phyloP scores from a whole-genome alignment of 2,888 invertebrate genomes.

The Ptilodon capucinus region DNA sequence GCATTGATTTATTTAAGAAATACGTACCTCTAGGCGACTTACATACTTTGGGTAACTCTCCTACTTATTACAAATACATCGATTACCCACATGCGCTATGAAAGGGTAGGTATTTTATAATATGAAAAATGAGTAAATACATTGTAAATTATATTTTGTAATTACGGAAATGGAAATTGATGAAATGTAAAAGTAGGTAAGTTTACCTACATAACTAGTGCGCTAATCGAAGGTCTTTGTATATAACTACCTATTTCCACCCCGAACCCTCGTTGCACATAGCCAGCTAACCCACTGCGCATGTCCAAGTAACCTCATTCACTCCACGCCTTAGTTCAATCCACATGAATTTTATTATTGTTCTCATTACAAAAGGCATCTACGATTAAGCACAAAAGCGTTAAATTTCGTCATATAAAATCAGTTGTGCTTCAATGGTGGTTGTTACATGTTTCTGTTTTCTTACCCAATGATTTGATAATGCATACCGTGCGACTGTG shows the following conservation, averaged over 20 bases:
- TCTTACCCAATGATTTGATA: not conserved
- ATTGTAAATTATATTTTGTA: too few relatives aligned
- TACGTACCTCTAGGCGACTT: too few relatives aligned
- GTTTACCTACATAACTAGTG: not conserved
- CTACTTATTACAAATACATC: too few relatives aligned
- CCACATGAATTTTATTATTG: conserved; percentile 56
- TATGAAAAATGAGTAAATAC: too few relatives aligned
- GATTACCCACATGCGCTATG: too few relatives aligned
- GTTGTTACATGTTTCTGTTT: not conserved
- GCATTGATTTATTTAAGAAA: too few relatives aligned
- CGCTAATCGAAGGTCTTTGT: too few relatives aligned
- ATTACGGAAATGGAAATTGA: not conserved
- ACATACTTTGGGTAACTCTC: too few relatives aligned
- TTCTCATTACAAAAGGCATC: conserved; percentile 40
- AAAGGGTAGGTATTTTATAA: too few relatives aligned
- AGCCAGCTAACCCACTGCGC: conserved; percentile 52
- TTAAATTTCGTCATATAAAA: conserved; percentile 22
- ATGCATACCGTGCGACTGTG: not conserved
- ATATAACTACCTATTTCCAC: not conserved
- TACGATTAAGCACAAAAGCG: conserved; percentile 41
- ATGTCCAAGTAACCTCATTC: conserved; percentile 77
- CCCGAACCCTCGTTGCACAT: not conserved
- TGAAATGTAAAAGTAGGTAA: too few relatives aligned
- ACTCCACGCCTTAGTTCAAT: conserved; percentile 72
- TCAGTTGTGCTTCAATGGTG: not conserved